These are phyloP conservation scores for Eretmochelys imbricata DNA, from an alignment of 2,113 vertebrate genomes.

Conservation along the genomic window DNA sequence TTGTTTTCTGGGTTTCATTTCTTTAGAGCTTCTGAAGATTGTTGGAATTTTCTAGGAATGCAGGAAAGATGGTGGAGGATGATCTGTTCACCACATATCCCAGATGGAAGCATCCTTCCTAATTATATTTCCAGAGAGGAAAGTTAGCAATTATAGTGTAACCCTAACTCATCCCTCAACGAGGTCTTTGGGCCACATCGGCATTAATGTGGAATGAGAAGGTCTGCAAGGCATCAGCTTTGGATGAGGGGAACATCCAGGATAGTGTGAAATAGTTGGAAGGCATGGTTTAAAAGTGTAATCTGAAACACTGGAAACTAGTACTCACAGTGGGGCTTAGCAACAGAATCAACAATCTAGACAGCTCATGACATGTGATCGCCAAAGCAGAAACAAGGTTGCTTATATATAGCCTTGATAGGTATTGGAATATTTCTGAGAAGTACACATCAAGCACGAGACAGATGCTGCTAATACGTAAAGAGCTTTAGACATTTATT, in stretches of 20 bases:
- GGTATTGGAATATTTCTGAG: slow-evolving; percentile 80
- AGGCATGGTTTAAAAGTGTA: slow-evolving; percentile 77
- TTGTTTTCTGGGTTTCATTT: background rate
- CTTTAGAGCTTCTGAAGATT: background rate
- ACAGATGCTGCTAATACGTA: slow-evolving; percentile 79
- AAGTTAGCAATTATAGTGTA: slow-evolving; percentile 52
- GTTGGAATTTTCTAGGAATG: background rate
- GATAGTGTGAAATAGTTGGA: slow-evolving; percentile 72
- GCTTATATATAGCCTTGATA: slow-evolving; percentile 80
- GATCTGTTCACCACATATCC: slow-evolving; percentile 5
- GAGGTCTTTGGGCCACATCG: slow-evolving; percentile 43
- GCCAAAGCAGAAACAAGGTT: slow-evolving; percentile 73
- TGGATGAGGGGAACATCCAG: slow-evolving; percentile 31
- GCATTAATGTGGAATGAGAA: slow-evolving; percentile 57
- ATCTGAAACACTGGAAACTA: slow-evolving; percentile 78
- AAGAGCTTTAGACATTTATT: slow-evolving; percentile 77
- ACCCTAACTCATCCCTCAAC: slow-evolving; percentile 66
- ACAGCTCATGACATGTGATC: slow-evolving; percentile 75
- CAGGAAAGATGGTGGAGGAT: background rate
- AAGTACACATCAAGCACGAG: slow-evolving; percentile 75
- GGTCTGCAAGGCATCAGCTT: slow-evolving; percentile 66
- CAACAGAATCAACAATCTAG: slow-evolving; percentile 82
- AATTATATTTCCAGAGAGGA: slow-evolving; percentile 56
- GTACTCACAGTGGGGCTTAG: slow-evolving; percentile 74
- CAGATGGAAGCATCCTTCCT: slow-evolving; percentile 7